phyloP scores from a whole-genome alignment of 2,888 invertebrate species.

The Lysandra bellargus region DNA sequence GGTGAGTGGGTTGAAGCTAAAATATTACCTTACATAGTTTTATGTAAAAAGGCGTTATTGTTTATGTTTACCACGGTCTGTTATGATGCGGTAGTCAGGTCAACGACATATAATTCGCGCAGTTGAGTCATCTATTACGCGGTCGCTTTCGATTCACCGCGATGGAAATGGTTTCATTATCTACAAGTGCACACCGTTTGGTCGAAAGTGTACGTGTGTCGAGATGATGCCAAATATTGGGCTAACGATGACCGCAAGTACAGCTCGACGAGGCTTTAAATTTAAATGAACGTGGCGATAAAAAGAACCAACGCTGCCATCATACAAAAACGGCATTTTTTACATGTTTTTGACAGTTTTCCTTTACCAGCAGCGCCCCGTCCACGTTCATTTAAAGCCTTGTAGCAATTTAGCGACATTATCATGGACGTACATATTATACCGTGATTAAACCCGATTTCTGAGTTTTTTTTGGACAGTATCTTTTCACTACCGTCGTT shows the following conservation, averaged over 20 bases:
- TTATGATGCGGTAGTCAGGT: slow-evolving; percentile 17
- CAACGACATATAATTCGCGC: slow-evolving; percentile 21
- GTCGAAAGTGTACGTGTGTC: neutral
- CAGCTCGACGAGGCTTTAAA: too few species aligned
- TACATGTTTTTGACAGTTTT: too few species aligned
- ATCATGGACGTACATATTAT: too few species aligned
- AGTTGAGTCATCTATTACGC: slow-evolving; percentile 24
- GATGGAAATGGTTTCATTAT: slow-evolving; percentile 24
- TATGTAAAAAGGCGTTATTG: neutral
- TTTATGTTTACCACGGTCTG: slow-evolving; percentile 1
- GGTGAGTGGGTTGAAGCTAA: slow-evolving; percentile 1
- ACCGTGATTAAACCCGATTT: too few species aligned
- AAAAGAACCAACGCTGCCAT: too few species aligned
- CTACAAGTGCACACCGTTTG: neutral
- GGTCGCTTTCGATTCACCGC: slow-evolving; percentile 23
- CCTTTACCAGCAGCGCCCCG: too few species aligned
- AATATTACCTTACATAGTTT: neutral
- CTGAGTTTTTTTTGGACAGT: too few species aligned
- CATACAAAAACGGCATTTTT: too few species aligned
- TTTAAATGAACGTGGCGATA: too few species aligned
- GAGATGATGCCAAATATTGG: slow-evolving; percentile 6
- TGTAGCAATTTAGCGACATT: too few species aligned
- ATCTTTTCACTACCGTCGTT: too few species aligned
- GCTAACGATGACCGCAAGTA: neutral
- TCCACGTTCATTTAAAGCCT: too few species aligned